Conservation (phyloP, 2,797 vertebrate species). For the Centropyge bicolor region DNA sequence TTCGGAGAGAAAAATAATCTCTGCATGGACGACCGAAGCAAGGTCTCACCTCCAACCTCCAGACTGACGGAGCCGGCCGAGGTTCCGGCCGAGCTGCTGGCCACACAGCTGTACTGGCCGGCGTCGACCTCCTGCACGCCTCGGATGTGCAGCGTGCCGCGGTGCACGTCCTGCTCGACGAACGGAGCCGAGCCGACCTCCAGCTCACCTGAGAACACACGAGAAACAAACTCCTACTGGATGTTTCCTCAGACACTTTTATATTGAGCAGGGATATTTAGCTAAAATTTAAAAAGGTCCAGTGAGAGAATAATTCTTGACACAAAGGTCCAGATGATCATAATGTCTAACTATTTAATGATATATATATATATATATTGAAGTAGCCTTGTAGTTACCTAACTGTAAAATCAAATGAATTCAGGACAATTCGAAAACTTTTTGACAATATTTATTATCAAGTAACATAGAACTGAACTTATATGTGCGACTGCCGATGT, state of each 20-base stretch:
- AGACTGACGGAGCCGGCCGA: constrained; percentile 82
- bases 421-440: no score
- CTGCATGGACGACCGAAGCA: constrained; percentile 11
- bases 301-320: no score
- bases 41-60: constrained; percentile 90
- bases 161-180: constrained; percentile 76
- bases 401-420: no score
- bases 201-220: constrained; percentile 83
- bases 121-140: constrained; percentile 86
- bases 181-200: constrained; percentile 80
- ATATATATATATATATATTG: no score
- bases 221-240: constrained; percentile 16
- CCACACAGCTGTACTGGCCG: constrained; percentile 89
- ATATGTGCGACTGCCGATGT: no score
- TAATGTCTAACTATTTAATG: no score
- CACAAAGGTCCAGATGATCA: no score
- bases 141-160: constrained; percentile 84
- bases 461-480: no score
- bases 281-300: no score
- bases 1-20: constrained; percentile 17
- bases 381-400: no score
- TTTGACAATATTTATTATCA: no score
- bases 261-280: no score
- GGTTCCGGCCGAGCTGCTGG: constrained; percentile 82
- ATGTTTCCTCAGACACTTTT: background rate